Conservation (phyloP, 1,140 invertebrate genomes). For the Meloidogyne floridensis region DNA sequence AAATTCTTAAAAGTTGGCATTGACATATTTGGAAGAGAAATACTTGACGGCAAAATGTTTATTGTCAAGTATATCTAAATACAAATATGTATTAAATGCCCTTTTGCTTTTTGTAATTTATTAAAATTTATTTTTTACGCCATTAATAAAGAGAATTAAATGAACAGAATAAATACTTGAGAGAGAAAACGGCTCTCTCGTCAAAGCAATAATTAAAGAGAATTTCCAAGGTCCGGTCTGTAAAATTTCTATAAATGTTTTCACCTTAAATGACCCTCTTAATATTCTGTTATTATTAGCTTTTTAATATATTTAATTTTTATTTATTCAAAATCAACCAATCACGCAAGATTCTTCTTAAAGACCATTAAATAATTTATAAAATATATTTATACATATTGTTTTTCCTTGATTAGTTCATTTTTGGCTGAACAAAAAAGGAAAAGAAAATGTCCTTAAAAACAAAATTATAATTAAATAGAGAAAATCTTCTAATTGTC, state of each 20-base stretch:
- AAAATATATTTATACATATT: no score
- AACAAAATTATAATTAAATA: no score
- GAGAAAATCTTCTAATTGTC: no score
- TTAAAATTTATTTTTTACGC: conserved; percentile 1
- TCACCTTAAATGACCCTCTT: not conserved
- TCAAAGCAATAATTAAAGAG: not conserved
- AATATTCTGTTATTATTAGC: not conserved
- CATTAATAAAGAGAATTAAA: not conserved
- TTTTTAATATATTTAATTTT: not conserved
- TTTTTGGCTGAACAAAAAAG: no score
- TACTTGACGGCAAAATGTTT: not conserved
- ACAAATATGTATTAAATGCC: not conserved
- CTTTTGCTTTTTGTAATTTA: not conserved
- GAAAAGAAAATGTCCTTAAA: no score
- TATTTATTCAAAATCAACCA: no score
- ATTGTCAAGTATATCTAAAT: not conserved
- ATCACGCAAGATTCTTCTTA: no score
- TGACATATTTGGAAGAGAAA: not conserved
- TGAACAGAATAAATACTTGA: not conserved
- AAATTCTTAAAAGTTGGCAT: not conserved
- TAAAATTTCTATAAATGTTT: not conserved
- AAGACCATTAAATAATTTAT: no score
- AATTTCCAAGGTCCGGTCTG: conserved; percentile 5
- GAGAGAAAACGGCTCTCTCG: not conserved
- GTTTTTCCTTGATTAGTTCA: no score